These are phyloP conservation scores for Drosophila imparisetae DNA, from an alignment of 2,888 invertebrate genomes.

Conservation along the genomic window DNA sequence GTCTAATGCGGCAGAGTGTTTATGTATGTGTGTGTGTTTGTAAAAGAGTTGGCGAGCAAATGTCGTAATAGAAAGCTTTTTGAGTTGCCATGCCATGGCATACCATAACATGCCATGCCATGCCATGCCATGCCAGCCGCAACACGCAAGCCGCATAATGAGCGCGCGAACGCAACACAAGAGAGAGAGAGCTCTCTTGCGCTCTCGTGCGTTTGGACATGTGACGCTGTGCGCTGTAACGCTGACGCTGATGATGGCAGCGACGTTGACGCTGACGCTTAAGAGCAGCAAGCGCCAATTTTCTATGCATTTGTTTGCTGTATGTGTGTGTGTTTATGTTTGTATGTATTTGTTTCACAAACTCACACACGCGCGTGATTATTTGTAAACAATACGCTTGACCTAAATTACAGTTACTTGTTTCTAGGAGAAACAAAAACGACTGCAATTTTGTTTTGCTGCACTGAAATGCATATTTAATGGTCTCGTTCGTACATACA, in stretches of 20 bases:
- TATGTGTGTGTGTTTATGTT: conserved; percentile 14
- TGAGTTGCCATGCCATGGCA: conserved; percentile 62
- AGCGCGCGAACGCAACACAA: conserved; percentile 31
- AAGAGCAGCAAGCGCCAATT: conserved; percentile 44
- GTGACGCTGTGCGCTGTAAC: conserved; percentile 32
- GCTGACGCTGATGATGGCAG: conserved; percentile 19
- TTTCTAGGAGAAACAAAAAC: conserved; percentile 63
- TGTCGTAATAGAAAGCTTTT: conserved; percentile 80
- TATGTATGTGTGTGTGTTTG: conserved; percentile 26
- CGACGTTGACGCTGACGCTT: conserved; percentile 36
- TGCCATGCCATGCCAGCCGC: conserved; percentile 26
- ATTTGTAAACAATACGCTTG: conserved; percentile 85
- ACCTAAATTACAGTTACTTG: conserved; percentile 83
- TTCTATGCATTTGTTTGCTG: conserved; percentile 26
- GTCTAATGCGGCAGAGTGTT: conserved; percentile 68
- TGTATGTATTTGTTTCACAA: conserved; percentile 28
- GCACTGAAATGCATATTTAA: conserved; percentile 67
- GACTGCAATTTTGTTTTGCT: conserved; percentile 52
- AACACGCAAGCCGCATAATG: conserved; percentile 54
- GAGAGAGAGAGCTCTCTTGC: conserved; percentile 3
- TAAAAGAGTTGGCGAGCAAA: conserved; percentile 62
- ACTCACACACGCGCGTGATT: conserved; percentile 64
- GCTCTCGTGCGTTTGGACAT: conserved; percentile 25
- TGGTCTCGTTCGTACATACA: conserved; percentile 22
- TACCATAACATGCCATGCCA: conserved; percentile 44